Evolutionary conservation across 2,888 invertebrate genomes (phyloP), one percentile per base, ranked within the genome.

Genomic region (Drosophila nr. perissopoda): DNA sequence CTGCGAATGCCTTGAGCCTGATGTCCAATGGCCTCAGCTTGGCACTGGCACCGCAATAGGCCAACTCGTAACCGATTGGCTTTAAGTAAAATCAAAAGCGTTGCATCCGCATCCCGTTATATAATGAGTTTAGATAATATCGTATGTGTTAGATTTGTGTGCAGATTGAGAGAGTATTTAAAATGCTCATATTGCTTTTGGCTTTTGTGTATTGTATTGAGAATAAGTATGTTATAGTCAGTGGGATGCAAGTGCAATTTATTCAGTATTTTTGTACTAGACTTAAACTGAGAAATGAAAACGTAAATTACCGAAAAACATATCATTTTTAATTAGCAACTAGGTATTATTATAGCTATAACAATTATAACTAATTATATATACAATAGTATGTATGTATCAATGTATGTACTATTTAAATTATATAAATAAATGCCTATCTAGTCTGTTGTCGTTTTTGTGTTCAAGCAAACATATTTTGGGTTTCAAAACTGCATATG

Each of bases 11-110:
- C 16, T 78, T 91, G 67, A 90, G 91, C 70, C 83, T 93, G 81
- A 91, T 93, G 79, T 85, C 92, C 57, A 91, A 90, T 82, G 89
- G 91, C 51, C 83, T 93, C 76, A 87, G 91, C 68, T 87, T 93
- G 88, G 91, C 91, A 57, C 82, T 93, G 89, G 90, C 75, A 64
- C 92, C 74, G 69, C 91, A 81, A 85, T 89, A 91, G 75, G 83
- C 57, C 82, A 81, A 73, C 68, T 40, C 13, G 18, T 13, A 31
- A 48, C 1, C 76, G 80, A 63, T 8, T 25, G 52, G 60, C 58
- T 49, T 40, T 25, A 65, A 69, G 38, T 29, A 46, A 40, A 74
- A 77, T 74, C 74, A 74, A 77, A 77, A 70, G 48, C 46, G 62
- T 56, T 63, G 29, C 49, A 48, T 13, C 13, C 11, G 16, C 48